Base-by-base conservation (phyloP, 2,113 vertebrate species). In the Oreochromis tanganicae region DNA sequence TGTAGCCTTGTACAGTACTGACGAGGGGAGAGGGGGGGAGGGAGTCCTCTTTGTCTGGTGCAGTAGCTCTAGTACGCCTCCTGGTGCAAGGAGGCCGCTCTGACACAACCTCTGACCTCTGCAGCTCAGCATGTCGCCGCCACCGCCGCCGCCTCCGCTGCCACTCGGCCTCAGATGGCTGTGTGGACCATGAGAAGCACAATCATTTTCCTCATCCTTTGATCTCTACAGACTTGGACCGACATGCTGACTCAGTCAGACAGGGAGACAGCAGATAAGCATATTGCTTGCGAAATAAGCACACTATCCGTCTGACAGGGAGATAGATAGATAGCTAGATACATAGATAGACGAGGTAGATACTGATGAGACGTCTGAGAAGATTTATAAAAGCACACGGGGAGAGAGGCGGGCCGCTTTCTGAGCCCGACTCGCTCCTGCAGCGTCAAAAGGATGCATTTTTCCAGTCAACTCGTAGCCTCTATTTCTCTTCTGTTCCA, bases 51-150 rank as follows among this genome's bases (percentile, higher is more conserved):
- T 78, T 79, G 48, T 88, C 78, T 84, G 88, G 83, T 82, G 87
- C 88, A 81, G 93, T 90, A 91, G 91, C 87, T 92, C 87, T 80
- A 83, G 84, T 83, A 9, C 19, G 9, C 88, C 82, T 90, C 73
- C 87, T 48, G 27, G 48, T 27, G 68, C 63, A 36, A 91, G 89
- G 91, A 88, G 89, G 85, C 88, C 34, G 73, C 91, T 92, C 85
- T 90, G 89, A 91, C 93, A 91, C 94, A 93, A 94, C 92, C 93
- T 93, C 86, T 89, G 91, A 94, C 93, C 93, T 95, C 94, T 89
- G 90, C 93, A 92, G 88, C 90, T 90, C 90, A 85, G 89, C 81
- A 48, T 81, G 86, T 82, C 84, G 3, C 82, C 84, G 3, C 82
- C 81, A 16, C 56, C 84, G 8, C 82, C 82, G 55, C 82, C 81